These are phyloP conservation scores for Gasterosteus aculeatus DNA, from an alignment of 2,113 vertebrate species.

Conservation along the genomic window DNA sequence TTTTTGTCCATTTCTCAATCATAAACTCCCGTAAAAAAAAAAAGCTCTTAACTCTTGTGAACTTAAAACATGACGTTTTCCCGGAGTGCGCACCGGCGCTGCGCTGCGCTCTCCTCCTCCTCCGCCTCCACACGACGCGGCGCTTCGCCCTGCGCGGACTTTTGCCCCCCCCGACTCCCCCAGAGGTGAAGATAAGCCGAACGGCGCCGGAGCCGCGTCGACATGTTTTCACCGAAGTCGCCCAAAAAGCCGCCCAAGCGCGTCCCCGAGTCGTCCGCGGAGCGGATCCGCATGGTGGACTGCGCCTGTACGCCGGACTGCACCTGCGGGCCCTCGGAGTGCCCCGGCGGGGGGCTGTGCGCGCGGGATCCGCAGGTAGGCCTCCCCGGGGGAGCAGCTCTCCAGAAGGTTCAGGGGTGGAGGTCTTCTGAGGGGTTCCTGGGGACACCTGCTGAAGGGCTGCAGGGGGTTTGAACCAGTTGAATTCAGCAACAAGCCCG, in stretches of 20 bases:
- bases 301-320: conserved; percentile 22
- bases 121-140: neutral
- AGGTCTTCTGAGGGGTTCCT: neutral
- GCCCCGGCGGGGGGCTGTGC: neutral
- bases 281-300: conserved; percentile 66
- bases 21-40: neutral
- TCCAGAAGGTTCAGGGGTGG: neutral
- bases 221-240: conserved; percentile 65
- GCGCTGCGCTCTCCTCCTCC: conserved; percentile 27
- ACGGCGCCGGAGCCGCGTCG: neutral
- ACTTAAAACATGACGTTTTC: neutral
- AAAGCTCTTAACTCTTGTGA: neutral
- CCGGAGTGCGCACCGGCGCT: conserved; percentile 10
- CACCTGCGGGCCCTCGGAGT: conserved; percentile 25
- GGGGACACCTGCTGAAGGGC: too few relatives aligned
- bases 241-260: conserved; percentile 4
- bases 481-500: neutral
- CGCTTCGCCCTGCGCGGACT: conserved; percentile 52
- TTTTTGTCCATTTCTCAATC: neutral
- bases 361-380: conserved; percentile 26
- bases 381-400: conserved; percentile 3
- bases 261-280: conserved; percentile 16
- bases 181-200: conserved; percentile 12
- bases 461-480: neutral
- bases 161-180: conserved; percentile 41